Conservation (phyloP, 2,113 vertebrate species). For the Siphamia tubifer region DNA sequence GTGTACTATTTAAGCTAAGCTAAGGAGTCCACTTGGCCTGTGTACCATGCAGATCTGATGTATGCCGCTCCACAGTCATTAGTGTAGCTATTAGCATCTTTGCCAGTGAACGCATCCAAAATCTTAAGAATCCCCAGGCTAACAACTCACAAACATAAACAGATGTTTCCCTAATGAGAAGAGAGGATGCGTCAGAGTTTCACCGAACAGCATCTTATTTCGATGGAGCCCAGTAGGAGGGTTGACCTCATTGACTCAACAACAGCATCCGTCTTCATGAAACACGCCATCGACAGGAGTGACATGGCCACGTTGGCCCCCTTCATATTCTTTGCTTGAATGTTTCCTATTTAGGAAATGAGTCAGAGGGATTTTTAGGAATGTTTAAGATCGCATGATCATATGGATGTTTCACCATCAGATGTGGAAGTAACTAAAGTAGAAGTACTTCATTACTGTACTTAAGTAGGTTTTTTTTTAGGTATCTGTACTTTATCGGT, state of each 20-base stretch:
- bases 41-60: not conserved
- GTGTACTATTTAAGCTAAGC: not conserved
- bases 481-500: no score
- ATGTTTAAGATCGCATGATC: not conserved
- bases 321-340: not conserved
- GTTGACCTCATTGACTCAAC: conserved; percentile 1
- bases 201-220: conserved; percentile 1
- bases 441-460: no score
- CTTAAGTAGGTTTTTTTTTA: no score
- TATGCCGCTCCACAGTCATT: conserved; percentile 34
- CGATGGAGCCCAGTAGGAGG: not conserved
- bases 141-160: not conserved
- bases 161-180: conserved; percentile 25
- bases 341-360: conserved; percentile 39
- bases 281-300: not conserved
- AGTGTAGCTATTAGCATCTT: conserved; percentile 25
- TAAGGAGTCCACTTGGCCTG: not conserved
- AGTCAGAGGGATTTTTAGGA: not conserved
- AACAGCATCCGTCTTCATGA: conserved; percentile 22
- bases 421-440: not conserved
- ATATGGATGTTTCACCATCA: not conserved
- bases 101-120: conserved; percentile 4
- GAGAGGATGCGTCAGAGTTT: conserved; percentile 7
- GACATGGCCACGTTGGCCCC: not conserved
- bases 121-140: not conserved